Evolutionary conservation across 2,113 vertebrate genomes (phyloP).

Genomic region (Heliornis fulica): DNA sequence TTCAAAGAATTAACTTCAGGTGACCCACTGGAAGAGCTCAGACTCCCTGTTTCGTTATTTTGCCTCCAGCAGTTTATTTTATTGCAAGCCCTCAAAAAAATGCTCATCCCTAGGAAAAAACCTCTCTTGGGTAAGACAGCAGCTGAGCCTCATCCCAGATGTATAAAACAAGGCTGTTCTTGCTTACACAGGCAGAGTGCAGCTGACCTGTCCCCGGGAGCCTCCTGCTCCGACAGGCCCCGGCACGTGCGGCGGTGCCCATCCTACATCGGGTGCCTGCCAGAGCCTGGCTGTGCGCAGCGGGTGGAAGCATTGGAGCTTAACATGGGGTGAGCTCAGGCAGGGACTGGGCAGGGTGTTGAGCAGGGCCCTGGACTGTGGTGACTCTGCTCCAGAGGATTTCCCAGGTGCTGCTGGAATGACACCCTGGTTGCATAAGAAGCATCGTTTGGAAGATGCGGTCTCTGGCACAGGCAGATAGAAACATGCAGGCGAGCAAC

Average conservation of each 20-base stretch:
- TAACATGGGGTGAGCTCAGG: background rate
- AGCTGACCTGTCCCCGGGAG: background rate
- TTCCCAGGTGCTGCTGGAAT: background rate
- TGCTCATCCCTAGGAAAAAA: background rate
- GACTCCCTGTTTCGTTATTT: background rate
- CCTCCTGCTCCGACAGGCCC: background rate
- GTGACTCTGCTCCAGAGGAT: background rate
- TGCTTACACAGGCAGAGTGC: fast-evolving
- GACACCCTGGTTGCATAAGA: background rate
- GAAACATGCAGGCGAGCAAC: background rate
- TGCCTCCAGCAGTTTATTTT: background rate
- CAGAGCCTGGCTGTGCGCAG: fast-evolving
- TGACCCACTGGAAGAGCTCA: background rate
- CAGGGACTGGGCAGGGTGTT: background rate
- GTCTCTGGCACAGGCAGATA: background rate
- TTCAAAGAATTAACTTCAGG: background rate
- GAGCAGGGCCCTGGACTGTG: background rate
- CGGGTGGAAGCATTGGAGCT: background rate
- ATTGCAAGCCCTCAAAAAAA: background rate
- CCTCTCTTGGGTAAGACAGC: background rate
- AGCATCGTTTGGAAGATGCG: background rate
- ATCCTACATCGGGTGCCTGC: fast-evolving
- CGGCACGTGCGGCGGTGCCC: fast-evolving
- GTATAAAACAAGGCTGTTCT: background rate
- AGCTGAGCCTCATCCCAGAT: background rate